Evolutionary conservation across 2,888 invertebrate species (phyloP).

Genomic region (Amiota mariae): DNA sequence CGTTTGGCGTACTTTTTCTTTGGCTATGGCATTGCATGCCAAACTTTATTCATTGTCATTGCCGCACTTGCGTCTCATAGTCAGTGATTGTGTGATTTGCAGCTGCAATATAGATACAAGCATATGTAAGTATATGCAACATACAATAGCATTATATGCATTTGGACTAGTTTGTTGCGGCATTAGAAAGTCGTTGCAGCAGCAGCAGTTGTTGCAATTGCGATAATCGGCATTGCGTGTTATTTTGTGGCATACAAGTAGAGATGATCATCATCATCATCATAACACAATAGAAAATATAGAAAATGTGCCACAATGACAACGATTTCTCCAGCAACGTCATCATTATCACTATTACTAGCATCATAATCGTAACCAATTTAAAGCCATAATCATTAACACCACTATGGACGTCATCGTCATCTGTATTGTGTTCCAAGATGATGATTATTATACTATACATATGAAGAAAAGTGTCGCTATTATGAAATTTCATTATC

Average conservation of each 20-base stretch:
- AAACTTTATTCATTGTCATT: not conserved
- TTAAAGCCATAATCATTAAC: too few relatives aligned
- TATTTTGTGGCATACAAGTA: not conserved
- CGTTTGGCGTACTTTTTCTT: slow-evolving; percentile 27
- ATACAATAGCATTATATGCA: not conserved
- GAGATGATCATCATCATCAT: slow-evolving; percentile 22
- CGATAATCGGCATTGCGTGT: slow-evolving; percentile 21
- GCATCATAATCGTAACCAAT: not conserved
- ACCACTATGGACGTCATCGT: not conserved
- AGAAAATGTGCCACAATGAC: slow-evolving; percentile 12
- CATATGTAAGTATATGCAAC: not conserved
- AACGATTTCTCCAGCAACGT: slow-evolving; percentile 19
- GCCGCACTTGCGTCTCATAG: not conserved
- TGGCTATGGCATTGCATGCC: not conserved
- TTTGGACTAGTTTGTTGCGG: slow-evolving; percentile 34
- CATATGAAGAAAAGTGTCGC: not conserved
- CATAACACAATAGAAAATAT: slow-evolving; percentile 31
- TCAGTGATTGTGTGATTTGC: slow-evolving; percentile 3
- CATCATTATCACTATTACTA: slow-evolving; percentile 5
- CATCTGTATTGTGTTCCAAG: not conserved
- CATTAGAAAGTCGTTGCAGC: slow-evolving; percentile 21
- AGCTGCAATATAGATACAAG: not conserved
- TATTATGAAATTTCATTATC: slow-evolving; percentile 26
- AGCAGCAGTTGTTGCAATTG: slow-evolving; percentile 20
- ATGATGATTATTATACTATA: too few relatives aligned